These are phyloP conservation scores for Cettia cetti DNA, from an alignment of 2,113 vertebrate species.

Conservation along the genomic window DNA sequence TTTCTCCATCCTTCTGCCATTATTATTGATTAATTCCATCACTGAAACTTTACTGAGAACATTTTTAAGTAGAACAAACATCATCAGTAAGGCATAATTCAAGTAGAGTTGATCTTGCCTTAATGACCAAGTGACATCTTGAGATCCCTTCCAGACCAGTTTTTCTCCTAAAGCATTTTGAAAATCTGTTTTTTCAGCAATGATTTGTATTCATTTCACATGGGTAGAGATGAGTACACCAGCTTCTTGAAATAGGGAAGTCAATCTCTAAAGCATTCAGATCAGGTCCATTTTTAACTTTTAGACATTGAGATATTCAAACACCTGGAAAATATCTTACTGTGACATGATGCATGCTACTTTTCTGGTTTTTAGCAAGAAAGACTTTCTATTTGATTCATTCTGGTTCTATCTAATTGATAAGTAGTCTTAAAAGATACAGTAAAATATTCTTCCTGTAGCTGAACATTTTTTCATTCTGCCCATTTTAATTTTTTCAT, in stretches of 20 bases:
- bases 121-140: not conserved
- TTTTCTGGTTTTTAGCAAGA: not conserved
- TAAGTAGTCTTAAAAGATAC: not conserved
- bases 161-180: not conserved
- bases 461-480: not conserved
- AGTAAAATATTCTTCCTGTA: not conserved
- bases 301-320: not conserved
- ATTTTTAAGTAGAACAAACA: not conserved
- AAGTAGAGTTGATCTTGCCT: not conserved
- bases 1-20: not conserved
- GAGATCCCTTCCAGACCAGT: not conserved
- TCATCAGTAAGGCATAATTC: not conserved
- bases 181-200: not conserved
- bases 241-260: not conserved
- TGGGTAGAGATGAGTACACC: not conserved
- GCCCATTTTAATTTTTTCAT: not conserved
- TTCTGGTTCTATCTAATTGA: not conserved
- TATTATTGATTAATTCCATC: not conserved
- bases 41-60: not conserved
- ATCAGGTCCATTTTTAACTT: not conserved
- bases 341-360: not conserved
- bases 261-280: not conserved
- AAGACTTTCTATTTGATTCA: not conserved
- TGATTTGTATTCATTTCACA: conserved; percentile 1
- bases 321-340: not conserved